These are phyloP conservation scores for Neodiprion pinetum DNA, from an alignment of 1,140 invertebrate genomes.

Conservation along the genomic window DNA sequence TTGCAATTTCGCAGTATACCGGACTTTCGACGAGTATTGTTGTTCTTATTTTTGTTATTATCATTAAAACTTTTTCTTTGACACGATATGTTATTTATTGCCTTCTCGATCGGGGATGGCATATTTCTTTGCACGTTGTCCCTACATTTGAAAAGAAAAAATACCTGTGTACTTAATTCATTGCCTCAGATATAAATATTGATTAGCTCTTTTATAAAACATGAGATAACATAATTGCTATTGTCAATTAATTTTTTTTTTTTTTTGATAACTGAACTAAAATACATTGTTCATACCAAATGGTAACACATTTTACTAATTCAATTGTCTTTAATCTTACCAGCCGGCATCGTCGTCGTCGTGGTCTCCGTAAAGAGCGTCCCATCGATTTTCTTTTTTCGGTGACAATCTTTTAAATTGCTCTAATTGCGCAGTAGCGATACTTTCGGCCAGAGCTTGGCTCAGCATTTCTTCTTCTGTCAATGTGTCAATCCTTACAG, in stretches of 20 bases:
- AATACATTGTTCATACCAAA: conserved; percentile 21
- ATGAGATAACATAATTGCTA: neutral
- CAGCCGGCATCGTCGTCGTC: conserved; percentile 21
- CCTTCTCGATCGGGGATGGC: neutral
- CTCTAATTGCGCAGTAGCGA: conserved; percentile 33
- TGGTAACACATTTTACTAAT: neutral
- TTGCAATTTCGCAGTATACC: neutral
- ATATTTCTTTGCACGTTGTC: neutral
- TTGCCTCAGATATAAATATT: too few relatives aligned
- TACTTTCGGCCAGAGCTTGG: conserved; percentile 27
- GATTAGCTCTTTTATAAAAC: neutral
- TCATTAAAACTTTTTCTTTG: neutral
- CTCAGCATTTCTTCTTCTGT: conserved; percentile 22
- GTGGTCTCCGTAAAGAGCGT: conserved; percentile 9
- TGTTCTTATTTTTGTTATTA: neutral
- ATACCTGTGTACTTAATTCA: neutral
- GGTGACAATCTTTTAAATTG: conserved; percentile 16
- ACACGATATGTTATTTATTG: neutral
- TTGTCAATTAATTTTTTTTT: neutral
- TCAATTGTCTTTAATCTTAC: conserved; percentile 24
- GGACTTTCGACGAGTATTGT: neutral
- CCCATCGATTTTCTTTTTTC: conserved; percentile 19
- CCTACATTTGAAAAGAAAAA: neutral
- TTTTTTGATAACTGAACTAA: conserved; percentile 11
- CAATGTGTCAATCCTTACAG: conserved; percentile 16